Evolutionary conservation across 2,113 vertebrate species (phyloP).

Genomic region (Antennarius striatus): DNA sequence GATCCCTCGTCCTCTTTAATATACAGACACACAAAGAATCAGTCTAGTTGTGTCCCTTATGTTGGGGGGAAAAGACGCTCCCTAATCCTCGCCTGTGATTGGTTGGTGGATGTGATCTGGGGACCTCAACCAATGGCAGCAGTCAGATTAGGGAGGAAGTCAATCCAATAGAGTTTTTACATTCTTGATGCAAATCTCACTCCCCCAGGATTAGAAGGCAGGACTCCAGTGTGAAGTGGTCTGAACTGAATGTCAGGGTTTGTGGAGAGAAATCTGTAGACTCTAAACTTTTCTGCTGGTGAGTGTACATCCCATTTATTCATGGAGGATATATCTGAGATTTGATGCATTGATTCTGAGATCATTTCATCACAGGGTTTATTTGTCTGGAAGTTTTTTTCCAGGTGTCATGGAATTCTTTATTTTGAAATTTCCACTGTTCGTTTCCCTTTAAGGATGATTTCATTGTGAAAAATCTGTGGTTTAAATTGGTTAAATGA

Average conservation of each 20-base stretch:
- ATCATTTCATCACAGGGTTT: neutral
- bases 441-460: neutral
- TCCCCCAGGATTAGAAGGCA: slow-evolving; percentile 51
- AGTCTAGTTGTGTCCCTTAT: slow-evolving; percentile 8
- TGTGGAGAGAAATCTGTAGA: slow-evolving; percentile 24
- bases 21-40: slow-evolving; percentile 16
- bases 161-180: slow-evolving; percentile 73
- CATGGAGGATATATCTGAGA: neutral
- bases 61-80: slow-evolving; percentile 19
- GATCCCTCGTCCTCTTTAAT: slow-evolving; percentile 4
- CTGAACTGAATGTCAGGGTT: slow-evolving; percentile 19
- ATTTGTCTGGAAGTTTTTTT: neutral
- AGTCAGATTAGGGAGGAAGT: slow-evolving; percentile 70
- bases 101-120: slow-evolving; percentile 42
- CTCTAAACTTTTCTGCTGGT: slow-evolving; percentile 48
- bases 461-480: neutral
- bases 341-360: neutral
- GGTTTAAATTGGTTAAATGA: no score
- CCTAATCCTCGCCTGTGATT: slow-evolving; percentile 65
- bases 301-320: slow-evolving; percentile 39
- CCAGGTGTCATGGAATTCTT: neutral
- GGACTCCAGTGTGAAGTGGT: neutral
- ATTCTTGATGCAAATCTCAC: slow-evolving; percentile 47
- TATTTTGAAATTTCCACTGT: neutral
- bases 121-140: slow-evolving; percentile 56